phyloP scores from a whole-genome alignment of 2,113 vertebrate genomes.

The Mesitornis unicolor region DNA sequence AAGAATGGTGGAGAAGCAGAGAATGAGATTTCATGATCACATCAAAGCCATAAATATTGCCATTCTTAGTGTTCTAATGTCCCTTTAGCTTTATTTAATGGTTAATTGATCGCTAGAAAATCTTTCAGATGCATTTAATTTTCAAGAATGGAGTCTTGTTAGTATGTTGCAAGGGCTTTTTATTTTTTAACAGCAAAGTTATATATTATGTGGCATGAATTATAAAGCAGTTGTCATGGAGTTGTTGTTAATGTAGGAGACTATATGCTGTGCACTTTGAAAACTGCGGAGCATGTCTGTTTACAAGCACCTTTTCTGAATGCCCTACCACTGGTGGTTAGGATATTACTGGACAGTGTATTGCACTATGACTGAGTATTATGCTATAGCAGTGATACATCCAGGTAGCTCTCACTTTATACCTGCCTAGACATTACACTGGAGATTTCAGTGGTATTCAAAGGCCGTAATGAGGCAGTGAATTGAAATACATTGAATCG shows the following conservation, averaged over 20 bases:
- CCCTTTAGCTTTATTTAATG: constrained; percentile 42
- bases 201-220: constrained; percentile 39
- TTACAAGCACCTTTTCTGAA: not conserved
- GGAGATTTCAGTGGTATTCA: not conserved
- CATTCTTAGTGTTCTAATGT: not conserved
- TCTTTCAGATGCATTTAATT: constrained; percentile 41
- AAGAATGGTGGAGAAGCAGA: not conserved
- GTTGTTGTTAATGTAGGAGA: constrained; percentile 17
- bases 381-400: not conserved
- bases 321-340: not conserved
- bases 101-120: constrained; percentile 32
- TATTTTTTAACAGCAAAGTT: not conserved
- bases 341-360: not conserved
- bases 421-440: too few species aligned
- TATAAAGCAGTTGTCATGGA: constrained; percentile 65
- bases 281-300: not conserved
- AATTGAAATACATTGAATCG: not conserved
- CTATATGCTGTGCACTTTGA: not conserved
- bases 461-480: not conserved
- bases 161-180: not conserved
- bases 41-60: constrained; percentile 29
- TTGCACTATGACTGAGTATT: not conserved
- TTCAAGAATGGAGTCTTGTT: not conserved
- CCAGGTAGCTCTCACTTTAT: not conserved
- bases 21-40: constrained; percentile 37